Base-by-base conservation (phyloP, 2,797 vertebrate genomes). In the Lutjanus campechanus region DNA sequence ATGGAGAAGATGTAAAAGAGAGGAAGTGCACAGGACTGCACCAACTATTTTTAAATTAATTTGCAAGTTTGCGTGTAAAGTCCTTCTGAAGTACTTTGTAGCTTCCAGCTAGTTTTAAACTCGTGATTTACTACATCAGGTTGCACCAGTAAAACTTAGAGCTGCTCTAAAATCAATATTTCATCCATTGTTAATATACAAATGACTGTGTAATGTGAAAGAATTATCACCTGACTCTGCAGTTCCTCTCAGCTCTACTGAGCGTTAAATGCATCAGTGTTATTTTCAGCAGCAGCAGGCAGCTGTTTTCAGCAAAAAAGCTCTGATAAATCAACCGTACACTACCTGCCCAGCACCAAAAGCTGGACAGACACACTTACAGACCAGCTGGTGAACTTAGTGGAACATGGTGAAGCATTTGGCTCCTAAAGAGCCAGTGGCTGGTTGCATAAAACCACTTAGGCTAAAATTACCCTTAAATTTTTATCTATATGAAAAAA, bases 101-200 rank as follows among this genome's bases (percentile, higher is more conserved):
- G 46, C 22, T 22, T 36, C 17, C 22, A 41, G 40, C 50, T 50
- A n/a, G 19, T 77, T 51, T 69, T 41, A 63, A 54, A 66, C 29
- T 12, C 25, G 19, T 47, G 56, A 46, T 73, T 73, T 54, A 47
- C 47, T 51, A 40, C 60, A 56, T 29, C 43, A 40, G 43, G 49
- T 73, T 54, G 11, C 20, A 54, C 6, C 6, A 25, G 67, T 40
- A 47, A 49, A 71, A 19, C 29, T 13, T 29, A 50, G 16, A 59
- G 44, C 47, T 20, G 16, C 49, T 69, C 10, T 25, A 7, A 63
- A 55, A 67, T 80, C 13, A 59, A 65, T 69, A 56, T 62, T 65
- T 70, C 44, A 40, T 44, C 66, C n/a, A 8, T 50, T 44, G 11
- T 29, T 43, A 22, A 36, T 55, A 58, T 16, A 62, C 43, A 50